Evolutionary conservation across 2,888 invertebrate genomes (phyloP), one percentile per base, ranked within the genome.

Genomic region (Troides helena): DNA sequence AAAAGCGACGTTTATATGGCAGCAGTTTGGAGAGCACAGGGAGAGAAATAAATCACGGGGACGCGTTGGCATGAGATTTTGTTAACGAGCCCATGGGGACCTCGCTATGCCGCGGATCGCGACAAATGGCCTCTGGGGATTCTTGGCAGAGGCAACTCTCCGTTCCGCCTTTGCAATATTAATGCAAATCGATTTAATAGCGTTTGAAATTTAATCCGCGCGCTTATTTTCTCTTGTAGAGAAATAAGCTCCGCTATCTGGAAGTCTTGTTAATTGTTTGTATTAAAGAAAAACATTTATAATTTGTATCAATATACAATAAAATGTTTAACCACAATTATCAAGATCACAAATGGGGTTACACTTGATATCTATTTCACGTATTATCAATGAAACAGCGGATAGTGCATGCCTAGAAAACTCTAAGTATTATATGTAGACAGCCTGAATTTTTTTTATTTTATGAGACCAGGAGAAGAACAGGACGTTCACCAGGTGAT

Each of bases 1-100:
- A 91, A 90, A 89, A 86, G 86, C 86, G 91, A 91, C 92, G 85
- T 90, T 90, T 90, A 91, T 91, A 87, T 91, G 90, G 88, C 91
- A 89, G 87, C 85, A 85, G 85, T 85, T 84, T 81, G 80, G 81
- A 79, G 81, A 80, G 78, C 78, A 79, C 75, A 79, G 80, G 81
- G 76, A 64, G 50, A 39, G 75, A 83, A 82, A 91, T 92, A 92
- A 91, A 91, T 92, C 90, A 89, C 72, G 73, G 74, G 72, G 79
- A 62, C 73, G 81, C 80, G 81, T 75, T 81, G 84, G 81, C 83
- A 78, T 81, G 84, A 80, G 85, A 81, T 83, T 84, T 76, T 79
- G 80, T 78, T 82, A 87, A 90, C 88, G 88, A 86, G 80, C 71
- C 89, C 87, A 76, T 72, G 39, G 89, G 88, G 90, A 87, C 75